phyloP scores from a whole-genome alignment of 2,797 vertebrate genomes.

The Balearica regulorum region DNA sequence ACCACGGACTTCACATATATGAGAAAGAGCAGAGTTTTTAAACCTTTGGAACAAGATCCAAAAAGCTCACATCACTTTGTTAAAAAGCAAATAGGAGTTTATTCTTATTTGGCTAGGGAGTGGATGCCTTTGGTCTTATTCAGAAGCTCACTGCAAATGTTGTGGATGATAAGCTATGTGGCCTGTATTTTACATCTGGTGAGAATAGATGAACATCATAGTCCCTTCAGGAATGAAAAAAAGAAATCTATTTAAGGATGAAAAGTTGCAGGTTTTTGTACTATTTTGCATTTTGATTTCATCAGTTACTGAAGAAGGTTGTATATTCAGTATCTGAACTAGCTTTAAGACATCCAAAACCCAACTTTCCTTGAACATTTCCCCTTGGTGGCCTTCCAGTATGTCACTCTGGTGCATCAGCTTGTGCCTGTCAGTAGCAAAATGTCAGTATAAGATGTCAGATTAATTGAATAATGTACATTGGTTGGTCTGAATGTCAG shows the following conservation, averaged over 20 bases:
- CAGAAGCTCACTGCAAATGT: background rate
- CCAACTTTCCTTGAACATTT: background rate
- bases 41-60: background rate
- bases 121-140: background rate
- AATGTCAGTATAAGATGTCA: too few species aligned
- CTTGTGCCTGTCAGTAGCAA: background rate
- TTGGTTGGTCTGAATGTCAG: too few species aligned
- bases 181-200: background rate
- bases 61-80: background rate
- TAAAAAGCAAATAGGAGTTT: background rate
- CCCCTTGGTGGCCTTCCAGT: background rate
- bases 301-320: background rate
- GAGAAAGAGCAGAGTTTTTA: background rate
- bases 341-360: background rate
- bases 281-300: background rate
- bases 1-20: background rate
- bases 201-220: background rate
- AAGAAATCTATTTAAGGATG: background rate
- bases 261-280: background rate
- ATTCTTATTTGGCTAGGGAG: background rate
- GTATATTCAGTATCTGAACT: background rate
- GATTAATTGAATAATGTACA: slow-evolving; percentile 18
- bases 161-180: background rate
- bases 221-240: background rate
- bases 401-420: background rate